Conservation (phyloP, 2,797 vertebrate genomes). For the Macrochelys suwanniensis region DNA sequence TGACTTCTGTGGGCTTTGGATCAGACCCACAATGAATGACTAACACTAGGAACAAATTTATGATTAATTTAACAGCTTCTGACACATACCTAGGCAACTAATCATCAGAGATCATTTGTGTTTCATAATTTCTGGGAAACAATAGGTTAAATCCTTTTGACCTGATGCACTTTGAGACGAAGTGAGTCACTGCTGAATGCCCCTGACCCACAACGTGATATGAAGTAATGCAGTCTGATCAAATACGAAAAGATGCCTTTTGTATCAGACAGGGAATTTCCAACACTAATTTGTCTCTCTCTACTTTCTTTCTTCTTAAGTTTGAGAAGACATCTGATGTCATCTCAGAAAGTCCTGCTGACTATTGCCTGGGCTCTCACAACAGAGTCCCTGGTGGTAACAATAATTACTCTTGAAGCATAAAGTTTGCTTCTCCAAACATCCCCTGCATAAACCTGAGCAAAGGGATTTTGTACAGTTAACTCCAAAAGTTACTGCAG, state of each 20-base stretch:
- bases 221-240: not conserved
- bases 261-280: constrained; percentile 20
- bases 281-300: not conserved
- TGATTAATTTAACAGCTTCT: not conserved
- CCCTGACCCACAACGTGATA: constrained; percentile 8
- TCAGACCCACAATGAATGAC: not conserved
- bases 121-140: not conserved
- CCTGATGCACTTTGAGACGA: not conserved
- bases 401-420: not conserved
- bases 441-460: constrained; percentile 1
- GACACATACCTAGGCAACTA: not conserved
- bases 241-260: not conserved
- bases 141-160: not conserved
- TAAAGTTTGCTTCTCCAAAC: not conserved
- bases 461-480: not conserved
- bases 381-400: not conserved
- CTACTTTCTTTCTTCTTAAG: not conserved
- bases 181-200: not conserved
- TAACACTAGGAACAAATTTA: not conserved
- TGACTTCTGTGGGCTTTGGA: constrained; percentile 31
- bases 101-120: not conserved
- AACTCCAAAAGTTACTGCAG: not conserved
- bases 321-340: constrained; percentile 2
- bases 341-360: not conserved
- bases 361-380: constrained; percentile 16